phyloP scores from a whole-genome alignment of 2,113 vertebrate species.

The Triplophysa siluroides region DNA sequence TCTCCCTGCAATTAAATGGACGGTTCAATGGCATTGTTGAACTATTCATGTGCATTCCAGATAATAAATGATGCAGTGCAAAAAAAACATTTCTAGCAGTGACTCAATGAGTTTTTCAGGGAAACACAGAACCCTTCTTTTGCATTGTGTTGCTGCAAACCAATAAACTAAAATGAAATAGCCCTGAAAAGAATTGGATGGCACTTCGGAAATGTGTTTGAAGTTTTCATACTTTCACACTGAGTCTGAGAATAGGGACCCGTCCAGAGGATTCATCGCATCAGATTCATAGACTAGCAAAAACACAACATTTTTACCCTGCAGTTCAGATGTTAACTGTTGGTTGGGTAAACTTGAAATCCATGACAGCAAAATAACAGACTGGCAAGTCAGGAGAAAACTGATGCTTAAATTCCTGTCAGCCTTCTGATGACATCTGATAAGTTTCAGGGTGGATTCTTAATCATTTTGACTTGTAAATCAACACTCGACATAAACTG shows the following conservation, averaged over 20 bases:
- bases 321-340: not conserved
- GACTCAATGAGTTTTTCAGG: conserved; percentile 24
- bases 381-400: not conserved
- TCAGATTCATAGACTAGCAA: conserved; percentile 1
- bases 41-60: not conserved
- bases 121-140: conserved; percentile 7
- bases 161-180: conserved; percentile 25
- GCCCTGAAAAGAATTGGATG: conserved; percentile 49
- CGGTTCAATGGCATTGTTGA: not conserved
- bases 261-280: conserved; percentile 5
- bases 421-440: no score
- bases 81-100: conserved; percentile 16
- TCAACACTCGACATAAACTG: no score
- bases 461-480: no score
- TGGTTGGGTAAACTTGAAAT: not conserved
- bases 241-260: conserved; percentile 2
- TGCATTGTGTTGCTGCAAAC: conserved; percentile 19
- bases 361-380: not conserved
- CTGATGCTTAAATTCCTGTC: no score
- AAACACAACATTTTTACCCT: not conserved
- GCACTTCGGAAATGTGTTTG: conserved; percentile 44
- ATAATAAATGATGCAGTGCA: conserved; percentile 15
- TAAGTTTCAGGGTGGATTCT: no score
- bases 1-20: conserved; percentile 11
- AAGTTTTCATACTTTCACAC: conserved; percentile 33